Conservation (phyloP, 2,113 vertebrate genomes). For the Xiphophorus hellerii region DNA sequence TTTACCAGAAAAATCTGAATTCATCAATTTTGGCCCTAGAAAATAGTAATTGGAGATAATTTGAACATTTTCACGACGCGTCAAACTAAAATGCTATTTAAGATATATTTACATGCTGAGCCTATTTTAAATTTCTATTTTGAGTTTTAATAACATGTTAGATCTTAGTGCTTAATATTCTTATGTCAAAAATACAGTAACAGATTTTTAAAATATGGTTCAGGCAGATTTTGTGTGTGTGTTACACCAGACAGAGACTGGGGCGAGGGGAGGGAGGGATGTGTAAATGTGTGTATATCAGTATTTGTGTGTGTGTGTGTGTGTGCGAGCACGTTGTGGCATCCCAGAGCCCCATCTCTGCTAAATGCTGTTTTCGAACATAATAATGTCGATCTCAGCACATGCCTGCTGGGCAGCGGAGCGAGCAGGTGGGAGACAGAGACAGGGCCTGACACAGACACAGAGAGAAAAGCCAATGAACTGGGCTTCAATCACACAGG, state of each 20-base stretch:
- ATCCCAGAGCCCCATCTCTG: conserved; percentile 68
- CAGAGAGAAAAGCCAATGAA: conserved; percentile 40
- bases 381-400: conserved; percentile 85
- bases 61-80: background rate
- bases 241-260: conserved; percentile 30
- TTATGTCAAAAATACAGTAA: conserved; percentile 1
- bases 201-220: background rate
- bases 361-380: conserved; percentile 78
- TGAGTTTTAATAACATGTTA: no score
- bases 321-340: conserved; percentile 32
- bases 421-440: conserved; percentile 77
- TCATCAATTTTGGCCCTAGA: background rate
- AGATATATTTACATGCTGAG: background rate
- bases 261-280: conserved; percentile 16
- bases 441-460: conserved; percentile 33
- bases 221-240: conserved; percentile 15
- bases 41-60: background rate
- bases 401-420: conserved; percentile 79
- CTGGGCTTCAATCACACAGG: conserved; percentile 56
- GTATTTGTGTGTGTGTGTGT: conserved; percentile 18
- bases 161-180: background rate
- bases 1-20: background rate
- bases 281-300: conserved; percentile 19
- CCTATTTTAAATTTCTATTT: background rate
- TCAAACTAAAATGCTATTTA: background rate